phyloP scores from a whole-genome alignment of 1,140 invertebrate species.

The Zaprionus tsacasi region DNA sequence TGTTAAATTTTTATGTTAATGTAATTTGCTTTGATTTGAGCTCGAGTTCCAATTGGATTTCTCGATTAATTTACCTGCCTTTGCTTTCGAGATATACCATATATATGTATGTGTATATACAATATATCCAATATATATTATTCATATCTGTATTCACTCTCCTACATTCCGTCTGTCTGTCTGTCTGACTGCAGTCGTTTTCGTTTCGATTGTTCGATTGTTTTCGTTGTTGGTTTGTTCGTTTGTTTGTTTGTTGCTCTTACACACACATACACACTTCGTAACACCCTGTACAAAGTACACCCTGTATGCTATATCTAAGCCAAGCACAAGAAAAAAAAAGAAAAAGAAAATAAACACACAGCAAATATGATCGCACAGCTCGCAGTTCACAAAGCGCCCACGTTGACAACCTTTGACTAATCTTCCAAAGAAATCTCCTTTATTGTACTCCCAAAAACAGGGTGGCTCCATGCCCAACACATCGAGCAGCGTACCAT shows the following conservation, averaged over 20 bases:
- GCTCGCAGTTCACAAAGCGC: conserved; percentile 23
- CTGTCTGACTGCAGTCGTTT: conserved; percentile 15
- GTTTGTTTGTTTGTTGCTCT: conserved; percentile 52
- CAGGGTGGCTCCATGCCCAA: conserved; percentile 94
- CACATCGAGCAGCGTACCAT: conserved; percentile 93
- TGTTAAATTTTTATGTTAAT: conserved; percentile 79
- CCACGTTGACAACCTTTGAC: conserved; percentile 59
- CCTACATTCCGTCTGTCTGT: conserved; percentile 19
- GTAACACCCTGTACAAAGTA: conserved; percentile 61
- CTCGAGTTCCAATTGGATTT: conserved; percentile 35
- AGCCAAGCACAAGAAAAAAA: conserved; percentile 27
- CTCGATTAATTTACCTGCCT: conserved; percentile 23
- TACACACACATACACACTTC: conserved; percentile 33
- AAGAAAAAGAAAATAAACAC: not conserved
- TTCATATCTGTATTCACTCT: conserved; percentile 22
- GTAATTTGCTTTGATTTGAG: conserved; percentile 53
- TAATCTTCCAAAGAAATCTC: conserved; percentile 84
- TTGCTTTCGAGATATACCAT: not conserved
- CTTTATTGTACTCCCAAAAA: conserved; percentile 84
- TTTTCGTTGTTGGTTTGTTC: conserved; percentile 49
- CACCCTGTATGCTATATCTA: conserved; percentile 42
- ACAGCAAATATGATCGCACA: conserved; percentile 22
- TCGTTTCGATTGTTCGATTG: conserved; percentile 19
- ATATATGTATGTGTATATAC: not conserved
- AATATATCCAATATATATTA: not conserved